Evolutionary conservation across 1,140 invertebrate species (phyloP), one percentile per base, ranked within the genome.

Genomic region (Matsumurasca onukii): DNA sequence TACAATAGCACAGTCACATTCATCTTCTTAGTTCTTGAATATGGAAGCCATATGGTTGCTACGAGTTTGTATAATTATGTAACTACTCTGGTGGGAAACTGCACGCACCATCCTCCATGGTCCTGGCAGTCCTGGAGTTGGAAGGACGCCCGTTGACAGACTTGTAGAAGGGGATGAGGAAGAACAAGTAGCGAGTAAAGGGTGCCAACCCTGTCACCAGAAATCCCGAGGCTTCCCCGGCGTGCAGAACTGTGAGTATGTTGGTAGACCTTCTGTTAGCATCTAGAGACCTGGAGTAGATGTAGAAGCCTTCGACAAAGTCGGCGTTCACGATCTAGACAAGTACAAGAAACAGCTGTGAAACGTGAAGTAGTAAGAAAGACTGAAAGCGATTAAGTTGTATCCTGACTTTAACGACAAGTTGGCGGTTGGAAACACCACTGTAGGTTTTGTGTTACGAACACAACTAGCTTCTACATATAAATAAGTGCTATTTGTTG

Each of bases 141-240:
- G 90, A 91, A 27, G 91, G 90, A 72, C 87, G 85, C 61, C 90
- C 90, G 80, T 91, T 88, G 74, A 91, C 85, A 76, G 84, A 86
- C 77, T 89, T 89, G 78, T 89, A 90, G 81, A 89, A 92, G 69
- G 90, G 90, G 69, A 91, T 84, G 66, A 92, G 81, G 78, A 92
- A 91, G 81, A 92, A 90, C 78, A 91, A 86, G 78, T 92, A 92
- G 73, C 83, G 83, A 39, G 86, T 85, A 77, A 86, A 91, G 79
- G 89, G 89, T 63, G 82, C 82, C 71, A 92, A 80, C 65, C 85
- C 86, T 57, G 85, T 86, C 69, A 92, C 86, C 69, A 88, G 86
- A 74, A 89, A 90, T 22, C 88, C 88, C 73, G 88, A 84, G 3
- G 88, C 84, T 66, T 87, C 86, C 20, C 88, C 89, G 68, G 87